Evolutionary conservation across 2,888 invertebrate genomes (phyloP).

Genomic region (Drosophila siamana): DNA sequence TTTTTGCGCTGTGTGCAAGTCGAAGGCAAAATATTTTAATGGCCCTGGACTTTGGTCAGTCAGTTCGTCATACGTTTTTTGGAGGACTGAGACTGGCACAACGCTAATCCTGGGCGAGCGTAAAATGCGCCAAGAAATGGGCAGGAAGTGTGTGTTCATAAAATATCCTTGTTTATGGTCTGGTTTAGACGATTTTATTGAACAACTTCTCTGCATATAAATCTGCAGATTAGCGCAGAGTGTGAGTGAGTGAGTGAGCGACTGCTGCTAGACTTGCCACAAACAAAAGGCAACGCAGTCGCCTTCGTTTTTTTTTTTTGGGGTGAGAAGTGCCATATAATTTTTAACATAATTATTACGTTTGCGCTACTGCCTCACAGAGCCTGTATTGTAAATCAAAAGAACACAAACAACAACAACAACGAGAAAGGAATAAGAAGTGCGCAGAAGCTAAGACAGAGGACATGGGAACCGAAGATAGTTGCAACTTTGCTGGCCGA

Average conservation of each 20-base stretch:
- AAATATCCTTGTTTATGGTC: conserved; percentile 81
- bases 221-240: conserved; percentile 81
- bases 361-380: conserved; percentile 60
- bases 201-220: conserved; percentile 84
- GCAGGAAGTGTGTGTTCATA: conserved; percentile 64
- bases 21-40: conserved; percentile 29
- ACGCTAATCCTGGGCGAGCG: conserved; percentile 65
- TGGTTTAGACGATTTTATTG: conserved; percentile 83
- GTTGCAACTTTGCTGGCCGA: conserved; percentile 28
- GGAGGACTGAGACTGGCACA: conserved; percentile 19
- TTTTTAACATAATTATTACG: conserved; percentile 81
- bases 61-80: conserved; percentile 43
- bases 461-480: conserved; percentile 43
- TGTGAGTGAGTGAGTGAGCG: no score
- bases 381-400: conserved; percentile 46
- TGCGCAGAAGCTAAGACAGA: conserved; percentile 50
- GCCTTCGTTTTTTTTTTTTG: conserved; percentile 23
- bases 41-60: conserved; percentile 52
- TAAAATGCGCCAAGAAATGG: conserved; percentile 58
- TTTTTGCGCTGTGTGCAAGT: conserved; percentile 34
- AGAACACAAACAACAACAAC: no score
- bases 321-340: conserved; percentile 80
- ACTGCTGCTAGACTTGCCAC: no score
- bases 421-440: no score
- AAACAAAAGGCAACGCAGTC: conserved; percentile 47